Base-by-base conservation (phyloP, 1,140 invertebrate species). In the Antheraea mylitta region DNA sequence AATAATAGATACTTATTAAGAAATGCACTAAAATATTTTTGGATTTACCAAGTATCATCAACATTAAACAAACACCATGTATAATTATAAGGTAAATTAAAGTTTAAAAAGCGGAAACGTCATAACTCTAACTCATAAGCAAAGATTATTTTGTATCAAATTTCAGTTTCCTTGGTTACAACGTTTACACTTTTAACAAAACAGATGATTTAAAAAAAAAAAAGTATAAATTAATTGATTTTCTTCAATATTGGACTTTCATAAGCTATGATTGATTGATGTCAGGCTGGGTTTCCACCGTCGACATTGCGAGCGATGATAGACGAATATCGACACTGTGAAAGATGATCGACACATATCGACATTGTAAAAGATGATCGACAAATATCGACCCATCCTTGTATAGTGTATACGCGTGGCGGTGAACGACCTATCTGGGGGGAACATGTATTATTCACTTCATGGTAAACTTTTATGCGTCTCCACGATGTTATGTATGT, bases 221-320 rank as follows among this genome's bases (percentile, higher is more conserved):
- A 0, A 0, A 4, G 38, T 42, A 53, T 13, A 7, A 16, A 53
- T 53, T 9, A 53, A 53, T 16, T 16, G 5, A 16, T 53, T 16
- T 53, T 62, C 73, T 81, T 90, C 89, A 91, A 91, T 91, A 91
- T 88, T 90, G 89, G 89, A 91, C 89, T 83, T 83, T 82, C 70
- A 53, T 75, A 86, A 85, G 82, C 77, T 73, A 30, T 53, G 65
- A 30, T 66, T 30, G 65, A 58, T 45, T 45, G 45, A 48, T 45
- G 37, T 65, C 8, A 48, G 45, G 42, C 10, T 65, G 64, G 45
- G n/a, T 38, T 16, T 18, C 64, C 19, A 53, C 18, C 18, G 68
- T 37, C 30, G 61, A 73, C 75, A 79, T 78, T 74, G 16, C 13
- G 45, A 53, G 45, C 7, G 16, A 16, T 53, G 45, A 16, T 16